phyloP scores from a whole-genome alignment of 2,888 invertebrate genomes.

The Drosophila stalkeri region DNA sequence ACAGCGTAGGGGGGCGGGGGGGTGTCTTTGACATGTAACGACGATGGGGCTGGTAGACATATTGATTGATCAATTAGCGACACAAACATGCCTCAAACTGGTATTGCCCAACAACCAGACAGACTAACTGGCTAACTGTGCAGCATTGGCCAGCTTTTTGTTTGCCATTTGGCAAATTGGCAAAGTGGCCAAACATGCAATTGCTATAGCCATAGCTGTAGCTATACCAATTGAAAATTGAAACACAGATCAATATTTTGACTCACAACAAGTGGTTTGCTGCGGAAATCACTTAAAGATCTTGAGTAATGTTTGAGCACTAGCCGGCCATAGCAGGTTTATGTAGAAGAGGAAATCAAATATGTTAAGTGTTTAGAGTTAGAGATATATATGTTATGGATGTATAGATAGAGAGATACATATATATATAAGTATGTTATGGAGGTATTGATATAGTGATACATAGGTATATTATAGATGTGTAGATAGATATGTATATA shows the following conservation, averaged over 20 bases:
- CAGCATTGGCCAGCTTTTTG: constrained; percentile 27
- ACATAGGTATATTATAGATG: no score
- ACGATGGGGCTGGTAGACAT: no score
- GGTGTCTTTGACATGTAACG: constrained; percentile 30
- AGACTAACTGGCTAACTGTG: constrained; percentile 4
- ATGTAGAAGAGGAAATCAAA: background rate
- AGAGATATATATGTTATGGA: no score
- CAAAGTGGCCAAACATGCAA: constrained; percentile 9
- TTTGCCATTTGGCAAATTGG: constrained; percentile 25
- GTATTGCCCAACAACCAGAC: constrained; percentile 24
- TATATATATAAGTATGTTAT: no score
- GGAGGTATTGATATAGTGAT: no score
- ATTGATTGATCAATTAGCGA: constrained; percentile 48
- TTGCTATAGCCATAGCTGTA: background rate
- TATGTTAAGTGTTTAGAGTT: background rate
- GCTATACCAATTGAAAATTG: background rate
- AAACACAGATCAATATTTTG: background rate
- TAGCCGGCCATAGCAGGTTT: background rate
- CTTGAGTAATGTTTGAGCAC: constrained; percentile 1
- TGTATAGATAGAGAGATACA: no score
- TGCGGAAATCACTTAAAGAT: constrained; percentile 5
- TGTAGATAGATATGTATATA: no score
- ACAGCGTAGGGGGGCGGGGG: constrained; percentile 1
- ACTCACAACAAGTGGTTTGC: constrained; percentile 11
- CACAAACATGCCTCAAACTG: constrained; percentile 19